A percentile compares a stretch with the other conserved stretches of the same genome.
Evolutionary conservation across 2,113 vertebrate genomes (phyloP).

Genomic region (Terrapene triunguis): DNA sequence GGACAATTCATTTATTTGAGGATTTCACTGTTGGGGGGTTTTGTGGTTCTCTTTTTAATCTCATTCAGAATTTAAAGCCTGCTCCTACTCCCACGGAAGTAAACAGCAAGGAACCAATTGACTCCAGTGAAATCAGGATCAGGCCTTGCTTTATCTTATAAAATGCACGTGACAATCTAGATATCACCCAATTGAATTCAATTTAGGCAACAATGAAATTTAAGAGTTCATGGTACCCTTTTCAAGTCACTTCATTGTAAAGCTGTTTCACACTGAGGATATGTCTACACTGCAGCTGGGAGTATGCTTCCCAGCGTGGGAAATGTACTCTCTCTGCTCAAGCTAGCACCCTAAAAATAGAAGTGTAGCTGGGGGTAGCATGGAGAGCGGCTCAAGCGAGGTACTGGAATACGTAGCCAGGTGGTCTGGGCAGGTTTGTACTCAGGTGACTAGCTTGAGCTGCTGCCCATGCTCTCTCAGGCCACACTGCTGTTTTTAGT

Average conservation of each 20-base stretch:
- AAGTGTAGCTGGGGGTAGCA: not conserved
- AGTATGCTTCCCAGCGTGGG: no score
- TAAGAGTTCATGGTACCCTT: not conserved
- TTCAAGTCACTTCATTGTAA: conserved; percentile 9
- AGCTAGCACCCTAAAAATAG: not conserved
- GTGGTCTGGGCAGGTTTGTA: not conserved
- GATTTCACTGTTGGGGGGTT: not conserved
- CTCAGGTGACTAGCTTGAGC: not conserved
- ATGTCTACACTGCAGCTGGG: not conserved
- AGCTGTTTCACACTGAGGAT: not conserved
- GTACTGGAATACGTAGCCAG: no score
- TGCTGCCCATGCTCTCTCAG: no score
- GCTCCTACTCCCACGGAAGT: not conserved
- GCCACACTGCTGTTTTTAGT: no score
- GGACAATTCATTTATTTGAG: not conserved
- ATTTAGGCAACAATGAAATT: conserved; percentile 35
- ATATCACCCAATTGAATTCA: not conserved
- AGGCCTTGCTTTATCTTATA: not conserved
- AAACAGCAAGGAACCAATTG: not conserved
- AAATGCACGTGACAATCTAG: not conserved
- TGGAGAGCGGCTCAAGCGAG: not conserved
- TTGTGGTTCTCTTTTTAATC: not conserved
- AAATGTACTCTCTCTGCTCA: not conserved
- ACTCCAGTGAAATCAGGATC: not conserved
- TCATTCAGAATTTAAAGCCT: not conserved